These are phyloP conservation scores for Oreochromis tanganicae DNA, from an alignment of 2,113 vertebrate species.

Conservation along the genomic window DNA sequence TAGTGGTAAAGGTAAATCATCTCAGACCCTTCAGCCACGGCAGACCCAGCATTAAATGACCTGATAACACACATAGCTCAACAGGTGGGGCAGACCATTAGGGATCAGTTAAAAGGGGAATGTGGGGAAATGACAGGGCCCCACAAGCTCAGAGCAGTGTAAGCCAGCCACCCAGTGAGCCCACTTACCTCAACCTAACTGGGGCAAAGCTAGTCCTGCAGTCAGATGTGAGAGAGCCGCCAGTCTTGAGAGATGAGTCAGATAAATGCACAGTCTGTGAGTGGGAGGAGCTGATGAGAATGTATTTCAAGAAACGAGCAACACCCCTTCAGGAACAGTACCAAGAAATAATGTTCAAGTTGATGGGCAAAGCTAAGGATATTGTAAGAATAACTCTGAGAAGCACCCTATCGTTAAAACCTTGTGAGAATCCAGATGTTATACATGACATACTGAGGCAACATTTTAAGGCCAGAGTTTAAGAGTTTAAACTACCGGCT, in stretches of 20 bases:
- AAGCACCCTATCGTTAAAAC: neutral
- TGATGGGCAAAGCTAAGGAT: slow-evolving; percentile 17
- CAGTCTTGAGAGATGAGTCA: neutral
- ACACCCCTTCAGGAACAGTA: neutral
- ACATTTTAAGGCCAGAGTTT: too few relatives aligned
- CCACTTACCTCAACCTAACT: neutral
- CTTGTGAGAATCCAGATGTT: neutral
- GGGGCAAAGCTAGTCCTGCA: neutral
- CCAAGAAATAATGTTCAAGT: neutral
- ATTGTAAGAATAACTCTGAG: slow-evolving; percentile 2
- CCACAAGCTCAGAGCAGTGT: neutral
- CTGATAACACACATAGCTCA: neutral
- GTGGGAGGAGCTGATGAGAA: neutral
- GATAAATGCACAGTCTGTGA: neutral
- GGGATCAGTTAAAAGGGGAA: neutral
- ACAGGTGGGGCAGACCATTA: neutral
- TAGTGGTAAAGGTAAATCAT: too few relatives aligned
- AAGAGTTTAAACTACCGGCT: too few relatives aligned
- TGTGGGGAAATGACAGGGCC: neutral
- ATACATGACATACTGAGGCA: slow-evolving; percentile 20
- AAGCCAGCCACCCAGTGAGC: neutral
- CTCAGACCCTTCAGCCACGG: neutral
- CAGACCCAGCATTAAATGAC: neutral
- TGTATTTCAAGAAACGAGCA: neutral
- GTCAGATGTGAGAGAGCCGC: neutral